Evolutionary conservation across 2,113 vertebrate species (phyloP), one percentile per base, ranked within the genome.

Genomic region (Zosterops hypoxanthus): DNA sequence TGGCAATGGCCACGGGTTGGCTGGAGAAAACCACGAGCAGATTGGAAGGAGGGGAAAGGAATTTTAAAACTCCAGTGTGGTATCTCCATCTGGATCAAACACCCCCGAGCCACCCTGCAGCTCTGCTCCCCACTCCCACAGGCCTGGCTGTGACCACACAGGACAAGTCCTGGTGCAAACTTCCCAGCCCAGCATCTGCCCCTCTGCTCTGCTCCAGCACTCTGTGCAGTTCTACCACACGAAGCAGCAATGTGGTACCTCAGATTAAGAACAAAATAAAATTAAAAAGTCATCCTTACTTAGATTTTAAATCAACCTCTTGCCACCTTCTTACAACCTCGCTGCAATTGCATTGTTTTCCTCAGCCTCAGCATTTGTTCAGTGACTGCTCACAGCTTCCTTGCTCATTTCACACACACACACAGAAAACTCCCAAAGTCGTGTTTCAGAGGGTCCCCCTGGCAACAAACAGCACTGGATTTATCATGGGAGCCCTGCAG

Each of bases 81-180:
- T 80, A 91, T 97, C 95, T 95, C 90, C 95, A 87, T 57, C 63
- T 34, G 65, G 78, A 87, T 93, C 71, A 52, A 89, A 94, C 34
- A 56, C 64, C 89, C 82, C 44, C 7, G 26, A 94, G 71, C n/a
- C 61, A 82, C 72, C 82, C 84, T 6, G 0, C 33, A 4, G 76
- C 71, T 85, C 68, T 92, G 56, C 49, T 63, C 65, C 63, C 75
- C 69, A 5, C 23, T 66, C 42, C 49, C 26, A 4, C 68, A 41
- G 56, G 29, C 34, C 70, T 85, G 81, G n/a, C 82, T 90, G 77
- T 91, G 88, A 49, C 60, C 93, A 52, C 23, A 57, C 44, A 86
- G 77, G 49, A 78, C 44, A 92, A 57, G 22, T 86, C 36, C 77
- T 71, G 82, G 12, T 77, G 68, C 60, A 84, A 88, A 71, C 7